phyloP scores from a whole-genome alignment of 2,113 vertebrate genomes.

The Trichomycterus rosablanca region DNA sequence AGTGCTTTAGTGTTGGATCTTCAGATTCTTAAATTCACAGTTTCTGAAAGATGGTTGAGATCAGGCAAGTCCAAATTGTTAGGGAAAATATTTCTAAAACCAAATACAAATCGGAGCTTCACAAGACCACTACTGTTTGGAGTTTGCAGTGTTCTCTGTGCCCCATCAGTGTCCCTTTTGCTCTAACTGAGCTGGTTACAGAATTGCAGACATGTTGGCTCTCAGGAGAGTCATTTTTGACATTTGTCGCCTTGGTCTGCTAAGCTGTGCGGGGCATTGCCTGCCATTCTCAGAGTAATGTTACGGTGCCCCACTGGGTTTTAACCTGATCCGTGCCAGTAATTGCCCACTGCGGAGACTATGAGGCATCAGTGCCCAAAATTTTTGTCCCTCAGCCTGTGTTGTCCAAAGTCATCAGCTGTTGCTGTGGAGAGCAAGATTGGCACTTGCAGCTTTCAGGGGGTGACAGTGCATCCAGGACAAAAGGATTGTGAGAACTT shows the following conservation, averaged over 20 bases:
- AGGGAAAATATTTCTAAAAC: too few relatives aligned
- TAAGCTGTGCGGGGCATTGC: slow-evolving; percentile 59
- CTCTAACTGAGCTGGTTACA: slow-evolving; percentile 44
- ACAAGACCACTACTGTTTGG: neutral
- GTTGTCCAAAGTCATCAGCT: slow-evolving; percentile 57
- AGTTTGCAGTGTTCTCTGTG: slow-evolving; percentile 15
- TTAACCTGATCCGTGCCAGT: slow-evolving; percentile 66
- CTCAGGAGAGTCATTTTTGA: slow-evolving; percentile 65
- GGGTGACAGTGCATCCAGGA: too few relatives aligned
- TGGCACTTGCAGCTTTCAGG: too few relatives aligned
- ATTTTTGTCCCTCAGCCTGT: slow-evolving; percentile 54
- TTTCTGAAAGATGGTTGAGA: neutral
- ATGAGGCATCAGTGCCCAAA: slow-evolving; percentile 59
- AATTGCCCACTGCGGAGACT: slow-evolving; percentile 54
- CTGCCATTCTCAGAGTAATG: slow-evolving; percentile 54
- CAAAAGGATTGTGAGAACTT: too few relatives aligned
- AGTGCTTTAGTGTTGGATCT: slow-evolving; percentile 50
- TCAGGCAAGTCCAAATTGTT: too few relatives aligned
- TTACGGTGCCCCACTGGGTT: slow-evolving; percentile 57
- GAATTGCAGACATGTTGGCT: slow-evolving; percentile 54
- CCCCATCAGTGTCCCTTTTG: too few relatives aligned
- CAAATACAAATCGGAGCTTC: neutral
- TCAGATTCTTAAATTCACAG: slow-evolving; percentile 42
- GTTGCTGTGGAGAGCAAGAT: slow-evolving; percentile 55
- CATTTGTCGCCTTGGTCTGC: slow-evolving; percentile 67